phyloP scores from a whole-genome alignment of 2,113 vertebrate species.

The Terrapene triunguis region DNA sequence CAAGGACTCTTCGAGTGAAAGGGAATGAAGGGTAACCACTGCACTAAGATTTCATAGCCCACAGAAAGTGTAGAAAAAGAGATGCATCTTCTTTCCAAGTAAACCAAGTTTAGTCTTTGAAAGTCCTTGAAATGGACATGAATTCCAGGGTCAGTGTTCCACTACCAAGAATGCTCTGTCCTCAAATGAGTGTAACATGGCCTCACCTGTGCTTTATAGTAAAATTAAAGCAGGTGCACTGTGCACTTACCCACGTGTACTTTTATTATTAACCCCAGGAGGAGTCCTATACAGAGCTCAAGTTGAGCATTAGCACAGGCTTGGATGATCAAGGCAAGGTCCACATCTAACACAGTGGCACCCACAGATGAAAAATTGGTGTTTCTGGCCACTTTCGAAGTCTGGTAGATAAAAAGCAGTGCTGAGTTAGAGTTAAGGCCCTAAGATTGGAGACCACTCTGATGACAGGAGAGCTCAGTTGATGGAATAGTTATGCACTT shows the following conservation, averaged over 20 bases:
- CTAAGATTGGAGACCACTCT: neutral
- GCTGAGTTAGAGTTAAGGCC: neutral
- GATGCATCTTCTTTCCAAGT: neutral
- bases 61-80: neutral
- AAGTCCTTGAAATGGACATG: neutral
- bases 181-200: neutral
- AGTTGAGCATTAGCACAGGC: neutral
- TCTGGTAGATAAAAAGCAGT: neutral
- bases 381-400: neutral
- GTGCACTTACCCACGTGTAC: neutral
- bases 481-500: neutral
- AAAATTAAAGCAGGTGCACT: neutral
- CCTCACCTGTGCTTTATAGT: neutral
- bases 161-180: neutral
- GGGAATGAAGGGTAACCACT: too few species aligned
- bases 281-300: neutral
- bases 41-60: too few species aligned
- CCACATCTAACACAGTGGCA: neutral
- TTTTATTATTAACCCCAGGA: neutral
- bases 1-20: too few species aligned
- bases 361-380: neutral
- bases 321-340: neutral
- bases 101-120: neutral
- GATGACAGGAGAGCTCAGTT: neutral
- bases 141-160: neutral